Percentiles rank a stretch among this genome's conserved stretches.
These are phyloP conservation scores for Polymixis flavicincta DNA, from an alignment of 2,888 invertebrate species.

Conservation along the genomic window DNA sequence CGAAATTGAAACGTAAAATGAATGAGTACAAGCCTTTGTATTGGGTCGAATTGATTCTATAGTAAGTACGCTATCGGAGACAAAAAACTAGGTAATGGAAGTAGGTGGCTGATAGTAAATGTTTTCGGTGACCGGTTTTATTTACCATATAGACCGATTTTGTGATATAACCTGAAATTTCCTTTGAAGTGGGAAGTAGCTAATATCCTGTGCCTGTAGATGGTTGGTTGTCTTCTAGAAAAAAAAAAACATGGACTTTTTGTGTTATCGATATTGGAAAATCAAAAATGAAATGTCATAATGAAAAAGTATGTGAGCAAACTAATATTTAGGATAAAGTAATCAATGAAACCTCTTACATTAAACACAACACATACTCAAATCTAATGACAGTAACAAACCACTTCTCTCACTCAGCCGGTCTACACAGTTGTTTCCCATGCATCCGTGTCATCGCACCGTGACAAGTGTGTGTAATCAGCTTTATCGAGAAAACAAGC, in stretches of 20 bases:
- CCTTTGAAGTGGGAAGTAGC: not conserved
- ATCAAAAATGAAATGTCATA: not conserved
- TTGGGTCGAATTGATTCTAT: slow-evolving; percentile 21
- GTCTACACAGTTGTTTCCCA: slow-evolving; percentile 40
- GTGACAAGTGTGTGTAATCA: slow-evolving; percentile 54
- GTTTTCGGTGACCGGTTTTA: slow-evolving; percentile 1
- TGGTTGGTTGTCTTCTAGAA: not conserved
- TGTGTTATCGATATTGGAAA: not conserved
- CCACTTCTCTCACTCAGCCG: slow-evolving; percentile 25
- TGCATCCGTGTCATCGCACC: slow-evolving; percentile 32
- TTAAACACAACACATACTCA: slow-evolving; percentile 8
- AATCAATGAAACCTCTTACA: not conserved
- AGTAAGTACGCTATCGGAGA: slow-evolving; percentile 20
- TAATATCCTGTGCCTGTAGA: not conserved
- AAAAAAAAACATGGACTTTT: not conserved
- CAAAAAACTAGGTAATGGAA: slow-evolving; percentile 44
- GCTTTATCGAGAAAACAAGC: slow-evolving; percentile 53
- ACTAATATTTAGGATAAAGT: not conserved
- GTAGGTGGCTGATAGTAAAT: slow-evolving; percentile 38
- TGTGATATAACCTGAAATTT: not conserved
- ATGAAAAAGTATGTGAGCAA: not conserved
- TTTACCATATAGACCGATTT: slow-evolving; percentile 11
- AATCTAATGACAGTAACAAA: slow-evolving; percentile 34
- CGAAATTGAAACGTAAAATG: slow-evolving; percentile 42
- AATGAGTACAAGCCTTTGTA: slow-evolving; percentile 33